Evolutionary conservation across 2,888 invertebrate genomes (phyloP), one percentile per base, ranked within the genome.

Genomic region (Ophonus ardosiacus): DNA sequence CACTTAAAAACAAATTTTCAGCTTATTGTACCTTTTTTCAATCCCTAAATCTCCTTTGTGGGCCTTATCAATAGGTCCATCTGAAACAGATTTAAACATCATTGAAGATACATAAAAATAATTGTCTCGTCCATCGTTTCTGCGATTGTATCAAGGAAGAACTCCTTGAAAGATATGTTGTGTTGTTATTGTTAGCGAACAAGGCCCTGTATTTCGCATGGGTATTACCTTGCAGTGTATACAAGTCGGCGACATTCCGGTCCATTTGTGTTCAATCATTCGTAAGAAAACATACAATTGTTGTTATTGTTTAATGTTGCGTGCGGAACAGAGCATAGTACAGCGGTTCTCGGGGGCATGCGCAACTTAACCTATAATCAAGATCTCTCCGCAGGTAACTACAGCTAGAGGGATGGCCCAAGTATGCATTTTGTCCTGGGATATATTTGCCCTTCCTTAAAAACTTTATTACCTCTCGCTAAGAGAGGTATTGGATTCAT

Each of bases 221-320:
- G 56, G 78, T 78, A 78, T 78, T 78, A 78, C 59, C 59, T 78
- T 78, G 59, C 78, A 78, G 78, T 57, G 78, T 78, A 78, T 57
- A 59, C 56, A 78, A 78, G 21, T 80, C 80, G 63, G 24, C 78
- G 78, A 84, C 84, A 84, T 84, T 84, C 63, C 84, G 78, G 78
- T 21, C 84, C 84, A 84, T 84, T 84, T 84, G 84, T 78, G 78
- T 71, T 43, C 84, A 84, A 84, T 84, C 84, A 84, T 51, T 78
- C 78, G 78, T 51, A 63, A 59, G 78, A 84, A 84, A 76, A 78
- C 78, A 78, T 84, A 84, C 84, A 84, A 84, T 84, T 84, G 83
- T 83, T 83, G 76, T 61, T 83, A 83, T 83, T 83, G 84, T 84
- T 84, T 84, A 84, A 84, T 84, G 84, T 84, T 83, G 61, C 83